phyloP scores from a whole-genome alignment of 2,113 vertebrate species.

The Perca flavescens region DNA sequence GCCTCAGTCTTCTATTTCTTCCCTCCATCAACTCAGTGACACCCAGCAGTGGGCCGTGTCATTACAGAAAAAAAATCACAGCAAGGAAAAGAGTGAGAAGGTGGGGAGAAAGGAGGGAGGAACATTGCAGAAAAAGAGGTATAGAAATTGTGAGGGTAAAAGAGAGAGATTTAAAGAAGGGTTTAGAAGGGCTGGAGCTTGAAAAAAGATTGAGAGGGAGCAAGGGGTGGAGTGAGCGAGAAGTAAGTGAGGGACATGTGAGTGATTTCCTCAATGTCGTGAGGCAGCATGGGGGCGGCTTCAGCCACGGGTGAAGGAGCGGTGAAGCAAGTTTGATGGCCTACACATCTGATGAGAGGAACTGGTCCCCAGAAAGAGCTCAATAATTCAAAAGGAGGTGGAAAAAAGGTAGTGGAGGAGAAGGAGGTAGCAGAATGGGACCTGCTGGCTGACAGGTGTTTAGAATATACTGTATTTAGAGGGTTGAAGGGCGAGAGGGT shows the following conservation, averaged over 20 bases:
- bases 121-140: conserved; percentile 47
- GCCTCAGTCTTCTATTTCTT: conserved; percentile 76
- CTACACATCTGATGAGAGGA: conserved; percentile 76
- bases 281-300: conserved; percentile 67
- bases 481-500: conserved; percentile 15
- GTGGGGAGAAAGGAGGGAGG: conserved; percentile 23
- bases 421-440: conserved; percentile 33
- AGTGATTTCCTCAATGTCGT: conserved; percentile 83
- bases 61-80: conserved; percentile 79
- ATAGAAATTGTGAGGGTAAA: conserved; percentile 49
- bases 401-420: conserved; percentile 36
- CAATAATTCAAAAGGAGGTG: conserved; percentile 79
- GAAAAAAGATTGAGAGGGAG: conserved; percentile 67
- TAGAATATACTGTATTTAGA: conserved; percentile 49
- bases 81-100: conserved; percentile 39
- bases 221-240: conserved; percentile 64
- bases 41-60: conserved; percentile 83
- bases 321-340: conserved; percentile 80
- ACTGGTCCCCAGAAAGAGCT: conserved; percentile 76
- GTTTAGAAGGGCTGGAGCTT: conserved; percentile 64
- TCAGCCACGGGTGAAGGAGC: conserved; percentile 78
- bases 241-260: conserved; percentile 74
- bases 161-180: conserved; percentile 68
- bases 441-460: conserved; percentile 43
- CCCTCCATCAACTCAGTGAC: conserved; percentile 85